Evolutionary conservation across 1,140 invertebrate species (phyloP), one percentile per base, ranked within the genome.

Genomic region (Sweltsa coloradensis): DNA sequence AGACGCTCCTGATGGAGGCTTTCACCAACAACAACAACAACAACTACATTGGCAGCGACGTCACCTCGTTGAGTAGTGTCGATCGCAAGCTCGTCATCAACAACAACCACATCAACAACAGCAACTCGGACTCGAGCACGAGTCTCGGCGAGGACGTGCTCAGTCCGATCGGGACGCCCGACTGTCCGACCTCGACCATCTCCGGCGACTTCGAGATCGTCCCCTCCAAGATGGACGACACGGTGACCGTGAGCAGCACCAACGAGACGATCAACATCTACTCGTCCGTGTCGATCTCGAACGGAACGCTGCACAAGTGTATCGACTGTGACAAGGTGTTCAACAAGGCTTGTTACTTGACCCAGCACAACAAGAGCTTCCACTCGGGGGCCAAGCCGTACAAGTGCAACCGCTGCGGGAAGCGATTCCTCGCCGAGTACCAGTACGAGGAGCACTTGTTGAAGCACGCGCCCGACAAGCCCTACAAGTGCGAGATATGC

Each of bases 281-380:
- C 31, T 51, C 62, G 16, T 64, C 64, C n/a, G 69, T 25, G n/a
- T 25, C 16, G 13, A 44, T 44, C 2, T 44, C 42, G 5, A 44
- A 27, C 3, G 42, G 42, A 13, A 18, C 69, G 3, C 57, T 73
- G 16, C 74, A 83, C 59, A 83, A 82, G 62, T 92, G 87, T 63
- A 73, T 79, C 52, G 79, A 85, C 55, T 47, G 45, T 36, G 45
- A 47, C 34, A 47, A 47, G 29, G 63, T 79, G 3, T 92, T 91
- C 67, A 86, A 85, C 60, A 86, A 85, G 55, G 76, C 81, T 18
- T 91, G 87, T 60, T 91, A 91, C 59, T 65, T 91, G 16, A 90
- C 85, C 25, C 88, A 91, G 61, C 89, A 91, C 67, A 87, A 87
- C 63, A 89, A 89, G 62, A 86, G 83, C 50, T 89, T 89, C 64